These are phyloP conservation scores for Cremastinae sp. DNA, from an alignment of 2,888 invertebrate species.

Conservation along the genomic window DNA sequence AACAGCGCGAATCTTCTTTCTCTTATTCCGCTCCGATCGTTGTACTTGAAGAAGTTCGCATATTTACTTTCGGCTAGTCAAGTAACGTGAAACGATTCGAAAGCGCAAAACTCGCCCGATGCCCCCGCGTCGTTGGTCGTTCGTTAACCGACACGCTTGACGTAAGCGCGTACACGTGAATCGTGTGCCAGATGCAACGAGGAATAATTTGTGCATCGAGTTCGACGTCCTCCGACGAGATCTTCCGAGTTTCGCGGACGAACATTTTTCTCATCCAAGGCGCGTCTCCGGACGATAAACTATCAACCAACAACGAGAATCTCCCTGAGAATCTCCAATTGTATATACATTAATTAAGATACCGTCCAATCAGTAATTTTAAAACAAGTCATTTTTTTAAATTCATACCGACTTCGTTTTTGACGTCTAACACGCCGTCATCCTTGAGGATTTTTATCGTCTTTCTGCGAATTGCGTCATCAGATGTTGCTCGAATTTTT, in stretches of 20 bases:
- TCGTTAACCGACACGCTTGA: slow-evolving; percentile 50
- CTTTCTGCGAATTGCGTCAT: no score
- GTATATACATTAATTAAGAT: slow-evolving; percentile 59
- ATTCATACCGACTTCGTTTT: slow-evolving; percentile 6
- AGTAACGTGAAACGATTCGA: slow-evolving; percentile 57
- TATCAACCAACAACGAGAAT: slow-evolving; percentile 2
- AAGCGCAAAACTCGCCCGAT: slow-evolving; percentile 48
- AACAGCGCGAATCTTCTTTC: slow-evolving; percentile 12
- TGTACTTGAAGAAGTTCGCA: slow-evolving; percentile 33
- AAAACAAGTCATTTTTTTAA: background rate
- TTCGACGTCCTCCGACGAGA: slow-evolving; percentile 23
- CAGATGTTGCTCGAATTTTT: no score
- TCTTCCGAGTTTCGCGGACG: slow-evolving; percentile 19
- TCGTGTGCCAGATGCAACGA: slow-evolving; percentile 13
- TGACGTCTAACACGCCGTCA: no score
- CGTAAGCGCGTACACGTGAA: slow-evolving; percentile 12
- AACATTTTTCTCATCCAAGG: slow-evolving; percentile 9
- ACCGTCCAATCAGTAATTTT: slow-evolving; percentile 28
- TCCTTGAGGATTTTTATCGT: no score
- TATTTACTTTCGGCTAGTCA: slow-evolving; percentile 61
- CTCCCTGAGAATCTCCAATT: slow-evolving; percentile 38
- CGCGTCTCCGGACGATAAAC: background rate
- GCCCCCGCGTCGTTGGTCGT: slow-evolving; percentile 47
- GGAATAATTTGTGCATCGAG: slow-evolving; percentile 1
- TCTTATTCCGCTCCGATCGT: background rate